A percentile compares a stretch with the other conserved stretches of the same genome.
Conservation (phyloP, 2,113 vertebrate species). For the Stegostoma tigrinum region DNA sequence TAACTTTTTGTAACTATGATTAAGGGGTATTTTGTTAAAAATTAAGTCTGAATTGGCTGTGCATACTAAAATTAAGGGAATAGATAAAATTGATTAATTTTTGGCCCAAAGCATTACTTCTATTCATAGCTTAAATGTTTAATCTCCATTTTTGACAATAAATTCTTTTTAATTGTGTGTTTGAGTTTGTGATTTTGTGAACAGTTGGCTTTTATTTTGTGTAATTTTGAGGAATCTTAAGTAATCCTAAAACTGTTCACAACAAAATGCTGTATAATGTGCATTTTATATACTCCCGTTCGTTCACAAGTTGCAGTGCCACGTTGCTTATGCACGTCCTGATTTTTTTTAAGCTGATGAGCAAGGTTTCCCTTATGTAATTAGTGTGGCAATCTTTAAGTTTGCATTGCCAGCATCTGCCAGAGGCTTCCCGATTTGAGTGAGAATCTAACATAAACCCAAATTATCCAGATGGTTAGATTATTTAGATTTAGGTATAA, state of each 20-base stretch:
- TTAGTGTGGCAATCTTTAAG: not conserved
- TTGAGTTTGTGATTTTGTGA: constrained; percentile 34
- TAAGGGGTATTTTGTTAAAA: constrained; percentile 34
- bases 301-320: constrained; percentile 5
- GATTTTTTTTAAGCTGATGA: not conserved
- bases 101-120: constrained; percentile 9
- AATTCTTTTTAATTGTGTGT: constrained; percentile 32
- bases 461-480: not conserved
- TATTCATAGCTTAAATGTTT: constrained; percentile 31
- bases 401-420: not conserved
- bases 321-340: not conserved
- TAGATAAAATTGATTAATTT: constrained; percentile 29
- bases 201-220: constrained; percentile 20
- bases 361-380: not conserved
- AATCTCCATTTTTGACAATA: constrained; percentile 34
- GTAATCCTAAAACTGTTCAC: constrained; percentile 34
- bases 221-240: constrained; percentile 28
- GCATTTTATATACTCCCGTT: constrained; percentile 35
- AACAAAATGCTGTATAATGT: not conserved
- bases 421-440: not conserved
- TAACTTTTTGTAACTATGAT: constrained; percentile 30
- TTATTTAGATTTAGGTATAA: not conserved
- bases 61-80: constrained; percentile 33
- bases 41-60: constrained; percentile 27
- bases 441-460: not conserved